phyloP scores from a whole-genome alignment of 2,797 vertebrate species.

The Anguilla megastoma region DNA sequence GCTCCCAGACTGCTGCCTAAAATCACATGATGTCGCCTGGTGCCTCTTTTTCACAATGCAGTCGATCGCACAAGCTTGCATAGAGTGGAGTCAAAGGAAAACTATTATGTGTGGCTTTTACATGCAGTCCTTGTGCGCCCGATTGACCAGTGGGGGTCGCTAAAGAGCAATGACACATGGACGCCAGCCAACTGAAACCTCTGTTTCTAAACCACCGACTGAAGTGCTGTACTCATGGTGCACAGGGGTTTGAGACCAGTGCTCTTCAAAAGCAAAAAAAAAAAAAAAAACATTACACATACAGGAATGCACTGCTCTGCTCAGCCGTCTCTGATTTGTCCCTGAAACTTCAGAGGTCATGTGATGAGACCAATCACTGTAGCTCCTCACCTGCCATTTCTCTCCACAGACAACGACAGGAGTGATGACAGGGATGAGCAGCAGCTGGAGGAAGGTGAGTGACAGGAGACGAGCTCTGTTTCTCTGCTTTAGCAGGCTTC shows the following conservation, averaged over 20 bases:
- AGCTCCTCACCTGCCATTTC: constrained; percentile 1
- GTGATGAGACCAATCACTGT: background rate
- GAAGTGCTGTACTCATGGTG: too few species aligned
- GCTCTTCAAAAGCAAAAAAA: background rate
- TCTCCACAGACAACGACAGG: constrained; percentile 65
- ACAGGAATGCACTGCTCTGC: background rate
- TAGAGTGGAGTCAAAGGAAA: background rate
- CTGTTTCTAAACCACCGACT: background rate
- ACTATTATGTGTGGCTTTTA: too few species aligned
- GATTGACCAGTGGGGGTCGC: background rate
- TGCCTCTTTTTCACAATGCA: background rate
- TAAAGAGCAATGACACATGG: background rate
- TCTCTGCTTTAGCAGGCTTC: constrained; percentile 13
- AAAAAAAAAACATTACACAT: too few species aligned
- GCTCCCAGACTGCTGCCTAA: background rate
- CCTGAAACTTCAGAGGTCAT: background rate
- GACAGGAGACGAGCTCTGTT: constrained; percentile 48
- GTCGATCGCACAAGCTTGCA: background rate
- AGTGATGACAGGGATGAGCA: constrained; percentile 63
- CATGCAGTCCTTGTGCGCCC: background rate
- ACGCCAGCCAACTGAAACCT: background rate
- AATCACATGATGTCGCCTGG: background rate
- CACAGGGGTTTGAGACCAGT: background rate
- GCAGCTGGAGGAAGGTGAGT: constrained; percentile 72
- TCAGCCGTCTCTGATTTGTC: background rate